Evolutionary conservation across 2,888 invertebrate species (phyloP).

Genomic region (Ariolimax columbianus): DNA sequence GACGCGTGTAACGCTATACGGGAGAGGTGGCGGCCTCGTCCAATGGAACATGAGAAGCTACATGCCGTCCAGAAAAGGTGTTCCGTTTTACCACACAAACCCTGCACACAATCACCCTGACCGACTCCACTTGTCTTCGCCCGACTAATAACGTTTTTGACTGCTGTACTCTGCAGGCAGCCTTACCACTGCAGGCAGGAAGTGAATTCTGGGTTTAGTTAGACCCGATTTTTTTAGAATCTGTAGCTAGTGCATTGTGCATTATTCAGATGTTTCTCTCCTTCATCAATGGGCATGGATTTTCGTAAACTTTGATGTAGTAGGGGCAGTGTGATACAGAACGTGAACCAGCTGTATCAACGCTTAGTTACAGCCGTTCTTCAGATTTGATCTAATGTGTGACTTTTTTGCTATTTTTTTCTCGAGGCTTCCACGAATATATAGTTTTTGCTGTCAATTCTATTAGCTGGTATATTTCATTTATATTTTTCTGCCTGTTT

Average conservation of each 20-base stretch:
- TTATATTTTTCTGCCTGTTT: no score
- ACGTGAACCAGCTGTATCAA: no score
- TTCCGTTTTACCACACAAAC: neutral
- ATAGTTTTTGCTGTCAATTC: no score
- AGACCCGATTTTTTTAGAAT: no score
- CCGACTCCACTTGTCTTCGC: neutral
- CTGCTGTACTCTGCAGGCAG: neutral
- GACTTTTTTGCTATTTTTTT: no score
- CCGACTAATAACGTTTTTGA: neutral
- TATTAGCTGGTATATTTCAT: no score
- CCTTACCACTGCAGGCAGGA: neutral
- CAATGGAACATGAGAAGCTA: conserved; percentile 47
- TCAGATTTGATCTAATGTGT: no score
- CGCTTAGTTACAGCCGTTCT: no score
- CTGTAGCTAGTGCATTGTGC: neutral
- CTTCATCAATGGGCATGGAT: neutral
- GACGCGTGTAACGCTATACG: conserved; percentile 43
- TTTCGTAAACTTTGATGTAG: neutral
- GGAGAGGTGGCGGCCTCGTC: conserved; percentile 35
- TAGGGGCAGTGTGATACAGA: no score
- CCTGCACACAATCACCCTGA: neutral
- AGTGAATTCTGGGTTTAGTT: no score
- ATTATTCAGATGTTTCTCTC: neutral
- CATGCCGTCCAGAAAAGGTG: conserved; percentile 27
- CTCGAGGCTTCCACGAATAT: no score